A percentile compares a stretch with the other conserved stretches of the same genome.
Evolutionary conservation across 2,113 vertebrate species (phyloP).

Genomic region (Micronisus gabar): DNA sequence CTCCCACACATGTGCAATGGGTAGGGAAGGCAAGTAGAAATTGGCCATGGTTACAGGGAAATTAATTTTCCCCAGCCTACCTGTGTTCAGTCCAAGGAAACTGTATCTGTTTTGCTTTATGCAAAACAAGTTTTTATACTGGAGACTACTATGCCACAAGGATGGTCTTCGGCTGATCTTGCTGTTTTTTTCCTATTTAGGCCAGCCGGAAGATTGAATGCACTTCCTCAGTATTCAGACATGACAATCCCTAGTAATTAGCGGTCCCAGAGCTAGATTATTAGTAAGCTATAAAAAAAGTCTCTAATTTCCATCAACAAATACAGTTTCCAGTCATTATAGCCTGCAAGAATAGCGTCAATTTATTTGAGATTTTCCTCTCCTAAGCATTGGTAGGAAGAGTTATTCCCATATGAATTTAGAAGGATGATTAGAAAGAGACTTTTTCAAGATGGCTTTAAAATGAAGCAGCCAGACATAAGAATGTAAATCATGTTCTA

Average conservation of each 20-base stretch:
- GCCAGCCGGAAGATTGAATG: background rate
- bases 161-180: background rate
- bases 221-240: constrained; percentile 23
- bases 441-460: constrained; percentile 55
- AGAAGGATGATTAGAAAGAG: constrained; percentile 61
- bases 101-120: background rate
- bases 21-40: background rate
- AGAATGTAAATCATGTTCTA: constrained; percentile 66
- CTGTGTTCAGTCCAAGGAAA: background rate
- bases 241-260: constrained; percentile 36
- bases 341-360: constrained; percentile 17
- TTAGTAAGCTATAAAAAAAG: constrained; percentile 34
- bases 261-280: constrained; percentile 48
- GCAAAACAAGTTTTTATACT: background rate
- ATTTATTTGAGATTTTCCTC: constrained; percentile 53
- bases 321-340: constrained; percentile 43
- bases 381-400: constrained; percentile 39
- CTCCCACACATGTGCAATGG: background rate
- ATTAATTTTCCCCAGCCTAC: background rate
- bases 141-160: background rate
- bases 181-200: background rate
- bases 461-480: constrained; percentile 54
- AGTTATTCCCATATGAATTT: constrained; percentile 64
- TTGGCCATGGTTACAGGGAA: background rate
- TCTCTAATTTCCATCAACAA: constrained; percentile 57